Percentiles rank a stretch among this genome's conserved stretches.
Evolutionary conservation across 2,113 vertebrate genomes (phyloP).

Genomic region (Coptodon rendalli): DNA sequence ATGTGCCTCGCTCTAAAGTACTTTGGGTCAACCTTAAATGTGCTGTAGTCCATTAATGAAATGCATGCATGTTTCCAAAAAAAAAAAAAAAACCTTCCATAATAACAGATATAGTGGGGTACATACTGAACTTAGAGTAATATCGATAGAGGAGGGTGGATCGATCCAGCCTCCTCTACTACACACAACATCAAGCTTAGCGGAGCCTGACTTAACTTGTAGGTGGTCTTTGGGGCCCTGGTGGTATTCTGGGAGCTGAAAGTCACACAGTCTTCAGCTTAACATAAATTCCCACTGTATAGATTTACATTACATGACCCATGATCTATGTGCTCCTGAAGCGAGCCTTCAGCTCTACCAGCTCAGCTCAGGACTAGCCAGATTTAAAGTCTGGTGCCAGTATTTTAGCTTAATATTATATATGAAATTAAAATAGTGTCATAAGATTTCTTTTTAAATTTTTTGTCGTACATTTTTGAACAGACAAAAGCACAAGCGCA

Average conservation of each 20-base stretch:
- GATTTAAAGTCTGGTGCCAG: background rate
- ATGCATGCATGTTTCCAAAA: accelerated
- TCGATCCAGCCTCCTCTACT: background rate
- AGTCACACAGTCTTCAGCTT: background rate
- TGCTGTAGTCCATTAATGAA: background rate
- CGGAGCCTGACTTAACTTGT: background rate
- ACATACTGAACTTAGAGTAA: background rate
- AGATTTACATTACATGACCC: constrained; percentile 12
- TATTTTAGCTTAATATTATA: background rate
- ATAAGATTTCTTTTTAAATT: background rate
- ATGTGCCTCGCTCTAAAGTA: background rate
- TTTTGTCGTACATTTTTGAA: background rate
- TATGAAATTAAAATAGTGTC: background rate
- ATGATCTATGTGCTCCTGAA: background rate
- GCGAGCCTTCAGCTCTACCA: background rate
- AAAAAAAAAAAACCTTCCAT: background rate
- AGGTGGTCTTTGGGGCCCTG: background rate
- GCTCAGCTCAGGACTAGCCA: background rate
- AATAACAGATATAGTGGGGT: background rate
- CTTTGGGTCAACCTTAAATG: background rate
- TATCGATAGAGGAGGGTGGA: background rate
- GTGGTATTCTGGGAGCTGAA: background rate
- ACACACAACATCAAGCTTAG: background rate
- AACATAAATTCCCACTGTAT: background rate
- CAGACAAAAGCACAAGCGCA: background rate